Evolutionary conservation across 2,797 vertebrate species (phyloP).

Genomic region (Dromococcyx pavoninus): DNA sequence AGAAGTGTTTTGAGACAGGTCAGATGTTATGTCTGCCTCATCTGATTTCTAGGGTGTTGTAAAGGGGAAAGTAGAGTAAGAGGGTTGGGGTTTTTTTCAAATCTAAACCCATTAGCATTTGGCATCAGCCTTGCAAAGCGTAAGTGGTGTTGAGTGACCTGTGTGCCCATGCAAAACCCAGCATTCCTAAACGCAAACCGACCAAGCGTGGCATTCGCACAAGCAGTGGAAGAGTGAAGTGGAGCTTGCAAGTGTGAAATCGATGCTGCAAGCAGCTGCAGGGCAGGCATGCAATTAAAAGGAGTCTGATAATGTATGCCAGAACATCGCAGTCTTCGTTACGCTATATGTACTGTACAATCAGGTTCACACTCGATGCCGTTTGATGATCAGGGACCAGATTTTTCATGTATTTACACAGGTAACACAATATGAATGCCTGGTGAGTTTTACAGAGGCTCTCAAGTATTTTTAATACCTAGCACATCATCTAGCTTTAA

Average conservation of each 20-base stretch:
- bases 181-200: background rate
- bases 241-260: background rate
- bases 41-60: background rate
- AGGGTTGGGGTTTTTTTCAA: background rate
- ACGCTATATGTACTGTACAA: rapidly evolving
- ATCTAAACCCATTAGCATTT: background rate
- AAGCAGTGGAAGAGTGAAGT: background rate
- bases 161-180: background rate
- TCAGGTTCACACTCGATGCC: background rate
- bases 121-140: background rate
- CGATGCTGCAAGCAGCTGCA: background rate
- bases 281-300: background rate
- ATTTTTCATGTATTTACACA: background rate
- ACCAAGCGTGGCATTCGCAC: background rate
- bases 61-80: background rate
- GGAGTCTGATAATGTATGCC: background rate
- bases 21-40: background rate
- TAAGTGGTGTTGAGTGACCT: background rate
- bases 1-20: background rate
- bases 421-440: background rate
- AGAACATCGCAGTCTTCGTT: background rate
- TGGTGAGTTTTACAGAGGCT: background rate
- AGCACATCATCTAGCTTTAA: background rate
- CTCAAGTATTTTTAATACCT: background rate
- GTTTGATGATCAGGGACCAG: background rate